Evolutionary conservation across 2,888 invertebrate species (phyloP).

Genomic region (Drosophila flavopinicola): DNA sequence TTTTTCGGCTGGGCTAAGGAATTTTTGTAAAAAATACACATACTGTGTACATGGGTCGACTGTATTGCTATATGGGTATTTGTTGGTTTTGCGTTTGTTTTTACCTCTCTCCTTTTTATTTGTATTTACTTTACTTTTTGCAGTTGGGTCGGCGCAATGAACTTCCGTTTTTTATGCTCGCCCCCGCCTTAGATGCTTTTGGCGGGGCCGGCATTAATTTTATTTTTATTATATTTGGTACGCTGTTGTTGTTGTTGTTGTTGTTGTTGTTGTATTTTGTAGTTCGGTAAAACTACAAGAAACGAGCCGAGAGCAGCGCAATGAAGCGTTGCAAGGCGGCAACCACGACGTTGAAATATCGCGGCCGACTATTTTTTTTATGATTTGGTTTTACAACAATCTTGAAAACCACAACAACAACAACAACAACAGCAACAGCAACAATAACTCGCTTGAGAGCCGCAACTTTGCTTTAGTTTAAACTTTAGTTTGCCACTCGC

Average conservation of each 20-base stretch:
- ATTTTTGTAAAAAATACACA: not conserved
- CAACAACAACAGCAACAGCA: conserved; percentile 16
- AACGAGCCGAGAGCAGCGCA: conserved; percentile 39
- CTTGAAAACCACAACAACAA: conserved; percentile 8
- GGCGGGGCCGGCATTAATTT: conserved; percentile 45
- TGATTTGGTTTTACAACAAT: conserved; percentile 51
- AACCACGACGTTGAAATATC: conserved; percentile 66
- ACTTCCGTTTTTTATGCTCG: conserved; percentile 70
- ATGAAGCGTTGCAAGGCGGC: conserved; percentile 77
- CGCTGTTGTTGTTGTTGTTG: conserved; percentile 38
- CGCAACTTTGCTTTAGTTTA: conserved; percentile 65
- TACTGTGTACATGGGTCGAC: not conserved
- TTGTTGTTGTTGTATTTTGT: conserved; percentile 38
- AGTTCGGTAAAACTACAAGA: conserved; percentile 34
- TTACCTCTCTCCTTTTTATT: conserved; percentile 4
- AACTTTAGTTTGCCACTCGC: conserved; percentile 75
- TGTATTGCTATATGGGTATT: not conserved
- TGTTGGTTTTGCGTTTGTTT: not conserved
- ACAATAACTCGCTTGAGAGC: conserved; percentile 34
- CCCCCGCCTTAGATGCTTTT: conserved; percentile 54
- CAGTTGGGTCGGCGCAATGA: conserved; percentile 46
- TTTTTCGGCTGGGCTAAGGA: not conserved
- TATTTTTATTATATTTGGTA: conserved; percentile 54
- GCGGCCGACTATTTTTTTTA: conserved; percentile 65
- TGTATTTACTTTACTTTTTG: too few relatives aligned